Percentiles rank a stretch among this genome's conserved stretches.
phyloP scores from a whole-genome alignment of 2,113 vertebrate genomes.

The Laticauda colubrina region DNA sequence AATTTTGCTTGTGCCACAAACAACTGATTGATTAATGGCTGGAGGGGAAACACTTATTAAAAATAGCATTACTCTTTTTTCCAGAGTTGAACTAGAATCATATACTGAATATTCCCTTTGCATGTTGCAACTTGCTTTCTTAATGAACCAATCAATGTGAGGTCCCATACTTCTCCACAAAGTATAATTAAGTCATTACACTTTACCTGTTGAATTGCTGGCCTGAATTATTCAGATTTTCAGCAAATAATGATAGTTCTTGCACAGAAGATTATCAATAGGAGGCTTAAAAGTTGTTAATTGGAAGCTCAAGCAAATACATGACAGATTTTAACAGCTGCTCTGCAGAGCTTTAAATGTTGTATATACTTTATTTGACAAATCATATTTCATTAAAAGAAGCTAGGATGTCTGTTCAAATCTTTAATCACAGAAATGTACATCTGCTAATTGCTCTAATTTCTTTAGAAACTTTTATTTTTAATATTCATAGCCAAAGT shows the following conservation, averaged over 20 bases:
- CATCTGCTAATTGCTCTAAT: not conserved
- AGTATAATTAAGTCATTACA: not conserved
- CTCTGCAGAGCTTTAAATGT: not conserved
- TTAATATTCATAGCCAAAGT: not conserved
- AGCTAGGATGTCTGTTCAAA: not conserved
- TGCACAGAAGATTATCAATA: not conserved
- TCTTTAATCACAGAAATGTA: not conserved
- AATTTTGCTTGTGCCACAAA: not conserved
- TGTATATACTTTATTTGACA: not conserved
- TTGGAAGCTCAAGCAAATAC: not conserved
- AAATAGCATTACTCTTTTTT: not conserved
- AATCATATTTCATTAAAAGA: not conserved
- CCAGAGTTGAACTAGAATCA: not conserved
- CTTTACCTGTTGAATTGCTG: not conserved
- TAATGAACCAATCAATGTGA: not conserved
- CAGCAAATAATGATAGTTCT: not conserved
- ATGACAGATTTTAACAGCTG: not conserved
- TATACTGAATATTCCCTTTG: not conserved
- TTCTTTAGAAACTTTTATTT: not conserved
- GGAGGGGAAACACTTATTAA: not conserved
- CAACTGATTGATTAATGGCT: not conserved
- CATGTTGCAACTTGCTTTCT: slow-evolving; percentile 1
- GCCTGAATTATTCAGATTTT: not conserved
- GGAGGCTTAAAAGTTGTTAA: not conserved
- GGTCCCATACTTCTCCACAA: not conserved